Conservation (phyloP, 92 coral and sea anemone species). For the Porites divaricata region DNA sequence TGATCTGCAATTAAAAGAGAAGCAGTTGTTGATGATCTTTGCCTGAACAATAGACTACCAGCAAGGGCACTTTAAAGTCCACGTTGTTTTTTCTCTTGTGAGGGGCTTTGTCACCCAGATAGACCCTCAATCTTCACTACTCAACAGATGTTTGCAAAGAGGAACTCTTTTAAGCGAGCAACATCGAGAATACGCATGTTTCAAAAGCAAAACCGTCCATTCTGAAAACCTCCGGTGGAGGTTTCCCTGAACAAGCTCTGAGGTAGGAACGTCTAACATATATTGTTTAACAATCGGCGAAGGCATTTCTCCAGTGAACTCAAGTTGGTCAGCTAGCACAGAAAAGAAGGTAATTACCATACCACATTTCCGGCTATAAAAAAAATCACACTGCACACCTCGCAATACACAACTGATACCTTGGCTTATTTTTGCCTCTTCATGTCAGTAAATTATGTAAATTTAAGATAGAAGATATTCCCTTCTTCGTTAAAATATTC, state of each 20-base stretch:
- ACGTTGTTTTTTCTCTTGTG: constrained; percentile 26
- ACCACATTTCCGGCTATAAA: not conserved
- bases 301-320: not conserved
- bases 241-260: not conserved
- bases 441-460: not conserved
- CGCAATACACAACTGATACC: not conserved
- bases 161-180: constrained; percentile 10
- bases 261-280: not conserved
- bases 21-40: not conserved
- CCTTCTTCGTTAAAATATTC: not conserved
- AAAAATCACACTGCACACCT: not conserved
- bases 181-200: constrained; percentile 5
- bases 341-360: not conserved
- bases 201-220: not conserved
- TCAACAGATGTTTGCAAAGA: constrained; percentile 45
- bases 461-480: not conserved
- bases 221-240: not conserved
- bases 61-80: not conserved
- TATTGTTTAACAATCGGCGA: not conserved
- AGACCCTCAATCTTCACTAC: constrained; percentile 2
- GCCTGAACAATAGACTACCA: constrained; percentile 15
- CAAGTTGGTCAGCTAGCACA: not conserved
- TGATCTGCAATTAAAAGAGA: constrained; percentile 6
- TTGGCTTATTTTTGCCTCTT: not conserved
- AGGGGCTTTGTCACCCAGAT: constrained; percentile 35